Evolutionary conservation across 2,888 invertebrate genomes (phyloP).

Genomic region (Leptarthrus brevirostris): DNA sequence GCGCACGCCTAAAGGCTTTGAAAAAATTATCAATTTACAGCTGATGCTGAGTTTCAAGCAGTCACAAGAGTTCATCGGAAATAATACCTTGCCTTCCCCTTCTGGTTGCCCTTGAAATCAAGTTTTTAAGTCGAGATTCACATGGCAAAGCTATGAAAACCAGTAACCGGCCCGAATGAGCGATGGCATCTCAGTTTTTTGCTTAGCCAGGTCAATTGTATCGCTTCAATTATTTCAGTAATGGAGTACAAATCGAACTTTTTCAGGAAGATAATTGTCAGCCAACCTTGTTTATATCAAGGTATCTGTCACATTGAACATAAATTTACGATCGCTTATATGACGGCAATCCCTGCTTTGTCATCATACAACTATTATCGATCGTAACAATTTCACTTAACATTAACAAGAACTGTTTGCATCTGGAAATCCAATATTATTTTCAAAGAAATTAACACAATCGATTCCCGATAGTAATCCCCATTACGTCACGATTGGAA

Average conservation of each 20-base stretch:
- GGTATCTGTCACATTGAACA: background rate
- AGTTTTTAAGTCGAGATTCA: slow-evolving; percentile 28
- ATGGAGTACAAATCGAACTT: background rate
- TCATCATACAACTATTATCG: slow-evolving; percentile 7
- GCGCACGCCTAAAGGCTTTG: too few species aligned
- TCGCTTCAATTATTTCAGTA: background rate
- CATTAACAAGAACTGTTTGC: slow-evolving; percentile 1
- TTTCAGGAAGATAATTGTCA: background rate
- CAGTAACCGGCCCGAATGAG: slow-evolving; percentile 6
- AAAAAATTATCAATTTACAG: too few species aligned
- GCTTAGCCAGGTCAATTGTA: background rate
- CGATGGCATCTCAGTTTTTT: background rate
- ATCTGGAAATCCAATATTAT: slow-evolving; percentile 8
- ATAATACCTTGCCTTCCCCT: background rate
- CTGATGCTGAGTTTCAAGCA: too few species aligned
- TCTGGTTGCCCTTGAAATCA: slow-evolving; percentile 23
- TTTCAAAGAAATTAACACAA: slow-evolving; percentile 27
- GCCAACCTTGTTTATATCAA: background rate
- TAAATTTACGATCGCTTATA: background rate
- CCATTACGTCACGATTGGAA: slow-evolving; percentile 30
- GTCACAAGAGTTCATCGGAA: background rate
- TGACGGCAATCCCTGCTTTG: background rate
- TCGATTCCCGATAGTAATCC: slow-evolving; percentile 3
- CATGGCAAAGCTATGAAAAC: slow-evolving; percentile 4
- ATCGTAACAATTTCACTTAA: slow-evolving; percentile 40